Percentiles rank a stretch among this genome's conserved stretches.
phyloP scores from a whole-genome alignment of 2,888 invertebrate species.

The Hipparchia sbordonii region DNA sequence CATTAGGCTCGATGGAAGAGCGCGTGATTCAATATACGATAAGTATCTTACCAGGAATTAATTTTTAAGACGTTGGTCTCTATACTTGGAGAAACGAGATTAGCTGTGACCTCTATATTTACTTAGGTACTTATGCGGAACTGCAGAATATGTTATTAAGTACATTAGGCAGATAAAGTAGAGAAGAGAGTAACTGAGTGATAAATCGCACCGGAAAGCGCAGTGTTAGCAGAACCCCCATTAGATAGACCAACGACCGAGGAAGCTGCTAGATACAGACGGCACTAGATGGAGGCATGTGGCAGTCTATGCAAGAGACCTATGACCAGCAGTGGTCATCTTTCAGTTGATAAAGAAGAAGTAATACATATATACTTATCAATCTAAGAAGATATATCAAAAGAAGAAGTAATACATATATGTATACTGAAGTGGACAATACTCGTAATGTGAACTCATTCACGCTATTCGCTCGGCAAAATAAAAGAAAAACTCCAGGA shows the following conservation, averaged over 20 bases:
- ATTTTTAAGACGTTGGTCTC: conserved; percentile 5
- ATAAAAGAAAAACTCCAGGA: conserved; percentile 56
- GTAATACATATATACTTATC: background rate
- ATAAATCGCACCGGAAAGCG: too few species aligned
- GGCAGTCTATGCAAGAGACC: too few species aligned
- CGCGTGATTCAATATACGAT: conserved; percentile 7
- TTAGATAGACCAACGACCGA: too few species aligned
- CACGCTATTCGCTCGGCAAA: conserved; percentile 57
- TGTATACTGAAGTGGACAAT: conserved; percentile 39
- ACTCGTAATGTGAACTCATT: conserved; percentile 59
- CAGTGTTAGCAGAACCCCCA: too few species aligned
- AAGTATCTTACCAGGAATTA: conserved; percentile 17
- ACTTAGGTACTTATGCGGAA: background rate
- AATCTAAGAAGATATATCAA: too few species aligned
- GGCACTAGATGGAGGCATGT: too few species aligned
- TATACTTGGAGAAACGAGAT: conserved; percentile 19
- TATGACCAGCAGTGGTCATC: too few species aligned
- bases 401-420: too few species aligned
- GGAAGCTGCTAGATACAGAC: too few species aligned
- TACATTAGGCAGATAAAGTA: background rate
- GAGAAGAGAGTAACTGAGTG: too few species aligned
- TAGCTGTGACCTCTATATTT: conserved; percentile 12
- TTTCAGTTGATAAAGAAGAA: too few species aligned
- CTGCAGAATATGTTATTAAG: background rate
- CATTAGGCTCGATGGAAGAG: conserved; percentile 19